Conservation (phyloP, 92 coral and sea anemone genomes). For the Meandrina meandrites region DNA sequence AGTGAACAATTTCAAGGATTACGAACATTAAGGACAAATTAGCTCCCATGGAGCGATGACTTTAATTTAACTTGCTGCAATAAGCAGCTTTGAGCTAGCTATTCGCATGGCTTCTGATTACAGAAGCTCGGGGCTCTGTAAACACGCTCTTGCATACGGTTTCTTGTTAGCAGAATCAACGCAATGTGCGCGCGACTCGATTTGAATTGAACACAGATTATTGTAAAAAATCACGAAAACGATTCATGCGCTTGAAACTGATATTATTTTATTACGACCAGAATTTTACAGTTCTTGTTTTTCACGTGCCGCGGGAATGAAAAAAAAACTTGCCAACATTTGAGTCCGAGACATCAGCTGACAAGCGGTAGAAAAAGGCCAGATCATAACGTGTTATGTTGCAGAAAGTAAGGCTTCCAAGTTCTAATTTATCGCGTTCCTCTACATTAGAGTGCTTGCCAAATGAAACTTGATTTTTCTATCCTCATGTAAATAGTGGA, state of each 20-base stretch:
- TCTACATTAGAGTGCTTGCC: conserved; percentile 23
- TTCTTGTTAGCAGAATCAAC: conserved; percentile 1
- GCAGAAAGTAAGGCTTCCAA: neutral
- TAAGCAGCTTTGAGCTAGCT: conserved; percentile 28
- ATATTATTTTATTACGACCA: conserved; percentile 4
- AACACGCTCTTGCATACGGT: neutral
- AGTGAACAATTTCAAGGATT: conserved; percentile 27
- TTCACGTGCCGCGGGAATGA: neutral
- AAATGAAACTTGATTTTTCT: conserved; percentile 38
- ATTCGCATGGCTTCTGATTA: conserved; percentile 21
- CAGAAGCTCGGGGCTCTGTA: conserved; percentile 5
- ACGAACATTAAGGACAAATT: conserved; percentile 19
- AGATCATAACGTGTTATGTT: neutral
- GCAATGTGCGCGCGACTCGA: neutral
- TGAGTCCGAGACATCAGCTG: conserved; percentile 9
- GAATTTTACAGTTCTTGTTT: neutral
- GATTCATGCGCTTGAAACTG: conserved; percentile 14
- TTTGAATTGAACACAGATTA: conserved; percentile 19
- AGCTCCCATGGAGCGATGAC: conserved; percentile 41
- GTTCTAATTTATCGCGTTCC: conserved; percentile 17
- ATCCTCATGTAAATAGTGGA: conserved; percentile 44
- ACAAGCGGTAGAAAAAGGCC: conserved; percentile 1
- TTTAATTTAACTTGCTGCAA: conserved; percentile 21
- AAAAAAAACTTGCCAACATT: conserved; percentile 7
- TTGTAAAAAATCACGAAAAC: conserved; percentile 26